Evolutionary conservation across 2,113 vertebrate species (phyloP).

Genomic region (Erythrolamprus reginae): DNA sequence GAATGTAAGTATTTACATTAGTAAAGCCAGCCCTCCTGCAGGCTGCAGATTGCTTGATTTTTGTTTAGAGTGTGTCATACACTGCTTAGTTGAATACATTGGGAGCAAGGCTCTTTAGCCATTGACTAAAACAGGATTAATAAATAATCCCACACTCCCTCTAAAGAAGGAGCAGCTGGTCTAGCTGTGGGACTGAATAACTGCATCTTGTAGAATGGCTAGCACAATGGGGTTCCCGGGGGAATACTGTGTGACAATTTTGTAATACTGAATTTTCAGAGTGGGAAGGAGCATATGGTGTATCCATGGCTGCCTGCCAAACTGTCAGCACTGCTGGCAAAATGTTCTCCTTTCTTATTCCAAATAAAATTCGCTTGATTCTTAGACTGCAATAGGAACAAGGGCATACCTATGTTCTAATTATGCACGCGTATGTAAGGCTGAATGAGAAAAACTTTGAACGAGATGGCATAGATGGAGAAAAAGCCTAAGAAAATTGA

Average conservation of each 20-base stretch:
- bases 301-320: conserved; percentile 3
- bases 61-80: background rate
- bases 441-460: background rate
- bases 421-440: background rate
- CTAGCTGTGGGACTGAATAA: background rate
- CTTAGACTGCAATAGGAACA: background rate
- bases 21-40: background rate
- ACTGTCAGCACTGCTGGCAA: background rate
- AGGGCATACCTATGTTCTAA: background rate
- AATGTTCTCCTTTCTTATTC: background rate
- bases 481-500: background rate
- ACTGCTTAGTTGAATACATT: background rate
- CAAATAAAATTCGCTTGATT: background rate
- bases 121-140: background rate
- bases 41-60: background rate
- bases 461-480: background rate
- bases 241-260: background rate
- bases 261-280: conserved; percentile 6
- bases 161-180: background rate
- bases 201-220: background rate
- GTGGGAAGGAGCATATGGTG: conserved; percentile 1
- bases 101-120: background rate
- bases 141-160: background rate
- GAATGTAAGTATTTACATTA: background rate
- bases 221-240: background rate